Evolutionary conservation across 2,797 vertebrate species (phyloP), one percentile per base, ranked within the genome.

Genomic region (Falco columbarius): DNA sequence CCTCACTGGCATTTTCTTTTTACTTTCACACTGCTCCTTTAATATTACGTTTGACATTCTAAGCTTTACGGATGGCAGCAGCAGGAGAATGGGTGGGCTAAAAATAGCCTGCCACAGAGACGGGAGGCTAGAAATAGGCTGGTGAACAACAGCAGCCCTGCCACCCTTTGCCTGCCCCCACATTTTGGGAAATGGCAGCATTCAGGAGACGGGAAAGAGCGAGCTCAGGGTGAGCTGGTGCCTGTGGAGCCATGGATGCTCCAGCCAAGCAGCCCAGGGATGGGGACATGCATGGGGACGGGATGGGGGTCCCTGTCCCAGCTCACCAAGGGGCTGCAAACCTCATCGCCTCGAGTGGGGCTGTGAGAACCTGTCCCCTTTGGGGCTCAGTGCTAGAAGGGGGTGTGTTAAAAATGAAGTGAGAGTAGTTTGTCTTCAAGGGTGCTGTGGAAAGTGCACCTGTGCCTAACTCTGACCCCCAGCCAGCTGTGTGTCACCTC

Each of bases 21-120:
- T 90, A 61, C 97, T 97, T 96, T 96, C 97, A 93, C 89, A 54
- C 92, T 20, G 92, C 97, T 98, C 95, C 89, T 97, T 97, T 97
- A 97, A 97, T 97, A 97, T 95, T 92, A 95, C 97, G 95, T 95
- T 96, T 98, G 98, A 98, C 98, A 98, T 97, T 98, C 98, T 95
- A 82, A 87, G 97, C 97, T 97, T 98, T 97, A 97, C 66, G 96
- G 98, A 98, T 98, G 98, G 98, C 95, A 98, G 98, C 98, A 97
- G 98, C 95, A 97, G 97, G 97, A 97, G 98, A 97, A 97, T 80
- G 94, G 94, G 95, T 71, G 67, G 70, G 97, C 97, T 98, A 98
- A 98, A 98, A 98, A 98, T 98, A 98, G 95, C 97, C 96, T 94
- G 97, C 84, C 76, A 32, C 96, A 58, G 70, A 96, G 97, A 85